Percentiles rank a stretch among this genome's conserved stretches.
These are phyloP conservation scores for Pentalonia nigronervosa DNA, from an alignment of 1,140 invertebrate genomes.

Conservation along the genomic window DNA sequence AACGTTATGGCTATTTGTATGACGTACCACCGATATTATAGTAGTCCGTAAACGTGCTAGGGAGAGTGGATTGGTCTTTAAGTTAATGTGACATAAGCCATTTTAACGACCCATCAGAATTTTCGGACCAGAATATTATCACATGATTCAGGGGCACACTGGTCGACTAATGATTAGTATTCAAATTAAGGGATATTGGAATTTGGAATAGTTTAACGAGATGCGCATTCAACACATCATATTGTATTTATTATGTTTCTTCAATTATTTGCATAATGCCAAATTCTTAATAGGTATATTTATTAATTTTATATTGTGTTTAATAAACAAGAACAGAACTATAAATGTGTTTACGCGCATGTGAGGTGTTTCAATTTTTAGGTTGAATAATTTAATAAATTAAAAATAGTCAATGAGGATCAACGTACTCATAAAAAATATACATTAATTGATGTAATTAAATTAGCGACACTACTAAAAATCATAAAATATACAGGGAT, in stretches of 20 bases:
- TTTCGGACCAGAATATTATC: background rate
- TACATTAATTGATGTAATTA: background rate
- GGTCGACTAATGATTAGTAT: background rate
- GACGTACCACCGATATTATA: background rate
- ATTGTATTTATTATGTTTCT: background rate
- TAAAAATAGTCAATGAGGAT: background rate
- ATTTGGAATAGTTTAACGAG: background rate
- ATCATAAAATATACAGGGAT: background rate
- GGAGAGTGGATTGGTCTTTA: background rate
- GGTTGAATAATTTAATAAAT: background rate
- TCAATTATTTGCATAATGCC: background rate
- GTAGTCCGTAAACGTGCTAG: background rate
- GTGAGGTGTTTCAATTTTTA: background rate
- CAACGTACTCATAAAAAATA: background rate
- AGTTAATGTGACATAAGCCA: constrained; percentile 23
- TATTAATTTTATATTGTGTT: background rate
- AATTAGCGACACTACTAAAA: background rate
- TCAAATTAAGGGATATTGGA: constrained; percentile 11
- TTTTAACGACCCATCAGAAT: constrained; percentile 10
- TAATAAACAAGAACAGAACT: background rate
- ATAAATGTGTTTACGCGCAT: background rate
- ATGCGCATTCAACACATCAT: no score
- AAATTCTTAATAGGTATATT: background rate
- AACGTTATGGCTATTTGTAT: background rate
- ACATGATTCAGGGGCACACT: background rate